Conservation (phyloP, 2,113 vertebrate genomes). For the Okapia johnstoni region DNA sequence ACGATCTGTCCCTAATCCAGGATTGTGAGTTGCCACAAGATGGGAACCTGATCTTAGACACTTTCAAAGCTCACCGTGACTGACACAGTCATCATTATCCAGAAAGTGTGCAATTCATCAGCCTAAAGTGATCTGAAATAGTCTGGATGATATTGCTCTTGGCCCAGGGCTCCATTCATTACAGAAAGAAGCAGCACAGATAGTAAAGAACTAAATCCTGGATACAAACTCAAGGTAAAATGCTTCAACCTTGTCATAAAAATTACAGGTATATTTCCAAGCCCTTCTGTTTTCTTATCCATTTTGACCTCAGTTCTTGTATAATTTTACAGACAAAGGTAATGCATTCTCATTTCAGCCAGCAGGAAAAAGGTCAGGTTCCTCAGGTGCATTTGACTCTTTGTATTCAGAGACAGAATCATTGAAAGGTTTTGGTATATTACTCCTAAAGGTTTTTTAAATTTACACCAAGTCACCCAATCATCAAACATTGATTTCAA, state of each 20-base stretch:
- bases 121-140: neutral
- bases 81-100: neutral
- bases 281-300: slow-evolving; percentile 17
- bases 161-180: neutral
- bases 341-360: slow-evolving; percentile 40
- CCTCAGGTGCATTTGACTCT: neutral
- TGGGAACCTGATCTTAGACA: neutral
- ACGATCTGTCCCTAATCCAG: neutral
- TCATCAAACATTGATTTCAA: slow-evolving; percentile 51
- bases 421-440: slow-evolving; percentile 33
- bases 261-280: neutral
- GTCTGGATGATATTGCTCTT: neutral
- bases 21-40: neutral
- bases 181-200: neutral
- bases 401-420: neutral
- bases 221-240: neutral
- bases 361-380: slow-evolving; percentile 39
- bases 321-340: neutral
- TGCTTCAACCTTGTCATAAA: neutral
- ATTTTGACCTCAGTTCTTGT: neutral
- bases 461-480: slow-evolving; percentile 18
- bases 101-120: neutral
- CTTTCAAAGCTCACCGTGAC: neutral
- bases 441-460: slow-evolving; percentile 20
- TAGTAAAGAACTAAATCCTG: neutral